Evolutionary conservation across 2,113 vertebrate genomes (phyloP), one percentile per base, ranked within the genome.

Genomic region (Psettodes erumei): DNA sequence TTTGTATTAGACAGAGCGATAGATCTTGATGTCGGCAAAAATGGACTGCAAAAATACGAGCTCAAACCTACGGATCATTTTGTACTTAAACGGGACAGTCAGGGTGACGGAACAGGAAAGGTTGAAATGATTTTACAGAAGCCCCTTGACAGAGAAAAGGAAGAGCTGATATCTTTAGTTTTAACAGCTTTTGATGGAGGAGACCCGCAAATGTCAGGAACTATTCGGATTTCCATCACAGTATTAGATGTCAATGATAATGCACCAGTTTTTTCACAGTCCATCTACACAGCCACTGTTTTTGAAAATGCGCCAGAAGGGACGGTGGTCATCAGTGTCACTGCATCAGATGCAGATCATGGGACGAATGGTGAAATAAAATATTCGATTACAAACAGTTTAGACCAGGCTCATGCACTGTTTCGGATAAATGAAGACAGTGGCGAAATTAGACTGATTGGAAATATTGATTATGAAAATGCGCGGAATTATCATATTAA

Each of bases 11-110:
- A 95, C 1, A 91, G 74, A 73, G 95, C 92, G 1, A 82, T 91
- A 2, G 95, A 96, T 89, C 71, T 85, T 23, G 95, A 96, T 35
- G 76, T 94, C 3, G 93, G 94, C 2, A 71, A 28, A 12, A 96
- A 96, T 66, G 60, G 87, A 0, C 88, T 96, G 4, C 91, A 94
- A 27, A 90, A 74, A 50, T 96, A 96, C n/a, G 75, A 70, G 0
- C 85, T 96, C 7, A 91, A 83, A 2, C 87, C 90, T 0, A 88
- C 50, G 0, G 79, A 93, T 28, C 68, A 92, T 88, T 93, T 94
- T 79, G 40, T 60, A 2, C 59, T 94, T 8, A 88, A 91, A 48
- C 50, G 75, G 2, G 70, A 88, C 6, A 68, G 42, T 40, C 77
- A 79, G 0, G 37, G 27, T 33, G 87, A 89, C 21, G 88, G 91